Percentiles rank a stretch among this genome's conserved stretches.
Conservation (phyloP, 2,888 invertebrate genomes). For the Choreutis nemorana region DNA sequence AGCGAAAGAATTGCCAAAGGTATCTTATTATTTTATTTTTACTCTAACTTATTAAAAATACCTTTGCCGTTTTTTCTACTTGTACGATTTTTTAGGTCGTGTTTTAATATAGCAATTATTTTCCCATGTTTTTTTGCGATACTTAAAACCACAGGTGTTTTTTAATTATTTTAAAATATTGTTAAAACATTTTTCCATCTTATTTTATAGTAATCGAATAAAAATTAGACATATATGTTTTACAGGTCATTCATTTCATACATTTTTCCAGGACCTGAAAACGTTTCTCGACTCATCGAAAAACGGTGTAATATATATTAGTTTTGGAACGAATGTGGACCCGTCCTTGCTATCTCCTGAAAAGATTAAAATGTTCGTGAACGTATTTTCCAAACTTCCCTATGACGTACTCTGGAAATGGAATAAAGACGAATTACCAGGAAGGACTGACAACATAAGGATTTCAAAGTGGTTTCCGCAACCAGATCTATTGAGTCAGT, state of each 20-base stretch:
- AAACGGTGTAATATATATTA: conserved; percentile 44
- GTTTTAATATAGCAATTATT: too few relatives aligned
- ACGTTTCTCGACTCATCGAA: conserved; percentile 32
- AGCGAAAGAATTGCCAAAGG: conserved; percentile 29
- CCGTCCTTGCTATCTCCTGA: conserved; percentile 27
- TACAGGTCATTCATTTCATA: conserved; percentile 1
- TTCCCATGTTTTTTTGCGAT: too few relatives aligned
- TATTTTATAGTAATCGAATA: too few relatives aligned
- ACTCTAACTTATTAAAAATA: conserved; percentile 1
- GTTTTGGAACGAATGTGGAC: conserved; percentile 41
- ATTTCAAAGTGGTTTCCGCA: conserved; percentile 40
- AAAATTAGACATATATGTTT: neutral
- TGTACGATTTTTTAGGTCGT: too few relatives aligned
- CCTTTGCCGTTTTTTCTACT: too few relatives aligned
- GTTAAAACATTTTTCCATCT: too few relatives aligned
- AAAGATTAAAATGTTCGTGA: conserved; percentile 22
- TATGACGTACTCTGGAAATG: conserved; percentile 48
- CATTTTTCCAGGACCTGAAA: conserved; percentile 32
- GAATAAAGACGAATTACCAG: conserved; percentile 23
- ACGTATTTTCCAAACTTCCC: conserved; percentile 32
- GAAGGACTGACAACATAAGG: conserved; percentile 30
- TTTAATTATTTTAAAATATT: too few relatives aligned
- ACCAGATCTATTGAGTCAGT: conserved; percentile 27
- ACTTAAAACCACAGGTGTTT: too few relatives aligned
- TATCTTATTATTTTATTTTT: conserved; percentile 12